These are phyloP conservation scores for Galago senegalensis DNA, from an alignment of 2,797 vertebrate genomes.

Conservation along the genomic window DNA sequence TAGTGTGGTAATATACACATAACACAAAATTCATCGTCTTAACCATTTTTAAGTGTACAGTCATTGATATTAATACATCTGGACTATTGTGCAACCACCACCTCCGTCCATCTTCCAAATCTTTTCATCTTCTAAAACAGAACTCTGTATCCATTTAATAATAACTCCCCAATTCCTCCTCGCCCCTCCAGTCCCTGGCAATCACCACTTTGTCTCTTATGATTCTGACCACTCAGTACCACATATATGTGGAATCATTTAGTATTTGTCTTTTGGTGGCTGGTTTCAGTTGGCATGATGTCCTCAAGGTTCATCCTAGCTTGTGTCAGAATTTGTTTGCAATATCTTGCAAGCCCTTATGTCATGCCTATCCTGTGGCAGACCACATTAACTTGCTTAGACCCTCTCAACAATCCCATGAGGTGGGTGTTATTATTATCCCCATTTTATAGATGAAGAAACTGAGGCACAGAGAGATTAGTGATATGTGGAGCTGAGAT, in stretches of 20 bases:
- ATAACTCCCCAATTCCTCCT: not conserved
- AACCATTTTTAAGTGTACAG: not conserved
- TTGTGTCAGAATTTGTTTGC: not conserved
- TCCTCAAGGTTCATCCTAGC: not conserved
- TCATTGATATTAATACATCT: no score
- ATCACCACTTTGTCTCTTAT: not conserved
- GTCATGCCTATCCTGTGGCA: not conserved
- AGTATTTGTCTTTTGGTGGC: not conserved
- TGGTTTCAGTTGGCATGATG: not conserved
- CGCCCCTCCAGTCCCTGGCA: not conserved
- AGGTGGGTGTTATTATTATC: not conserved
- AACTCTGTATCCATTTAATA: not conserved
- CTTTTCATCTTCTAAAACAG: not conserved
- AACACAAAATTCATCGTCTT: not conserved
- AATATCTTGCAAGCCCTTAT: not conserved
- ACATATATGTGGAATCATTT: not conserved
- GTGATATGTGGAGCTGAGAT: not conserved
- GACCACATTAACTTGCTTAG: not conserved
- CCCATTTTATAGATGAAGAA: not conserved
- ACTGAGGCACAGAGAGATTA: not conserved
- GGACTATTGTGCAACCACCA: not conserved
- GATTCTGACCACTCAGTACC: not conserved
- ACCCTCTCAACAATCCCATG: not conserved
- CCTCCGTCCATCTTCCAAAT: not conserved
- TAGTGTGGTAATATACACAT: not conserved